phyloP scores from a whole-genome alignment of 2,888 invertebrate species.

The Drosophila monieri region DNA sequence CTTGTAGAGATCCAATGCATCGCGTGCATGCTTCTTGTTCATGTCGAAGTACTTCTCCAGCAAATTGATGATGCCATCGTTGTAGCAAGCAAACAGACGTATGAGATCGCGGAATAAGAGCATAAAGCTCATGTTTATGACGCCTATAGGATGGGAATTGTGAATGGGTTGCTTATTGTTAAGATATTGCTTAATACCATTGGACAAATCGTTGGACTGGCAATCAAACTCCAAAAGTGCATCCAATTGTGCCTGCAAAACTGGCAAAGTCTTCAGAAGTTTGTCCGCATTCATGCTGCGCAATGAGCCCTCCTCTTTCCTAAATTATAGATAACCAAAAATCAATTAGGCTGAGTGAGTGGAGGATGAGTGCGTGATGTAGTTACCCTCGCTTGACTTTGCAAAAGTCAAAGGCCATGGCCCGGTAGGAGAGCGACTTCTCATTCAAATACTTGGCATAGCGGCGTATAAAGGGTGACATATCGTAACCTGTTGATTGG shows the following conservation, averaged over 20 bases:
- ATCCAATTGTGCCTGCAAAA: slow-evolving; percentile 97
- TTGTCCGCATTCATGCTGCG: slow-evolving; percentile 99
- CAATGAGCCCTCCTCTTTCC: slow-evolving; percentile 98
- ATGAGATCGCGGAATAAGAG: slow-evolving; percentile 99
- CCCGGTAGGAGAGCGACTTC: slow-evolving; percentile 98
- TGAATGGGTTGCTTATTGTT: no score
- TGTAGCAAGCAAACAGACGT: slow-evolving; percentile 99
- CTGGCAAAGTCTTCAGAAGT: slow-evolving; percentile 97
- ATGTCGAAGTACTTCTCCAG: slow-evolving; percentile 99
- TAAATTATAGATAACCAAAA: slow-evolving; percentile 81
- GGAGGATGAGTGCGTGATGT: not conserved
- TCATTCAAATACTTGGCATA: slow-evolving; percentile 99
- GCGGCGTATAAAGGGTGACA: slow-evolving; percentile 99
- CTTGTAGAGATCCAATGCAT: slow-evolving; percentile 99
- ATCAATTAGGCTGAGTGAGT: slow-evolving; percentile 21
- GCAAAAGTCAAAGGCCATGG: slow-evolving; percentile 99
- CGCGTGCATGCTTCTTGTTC: slow-evolving; percentile 99
- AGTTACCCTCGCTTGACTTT: slow-evolving; percentile 99
- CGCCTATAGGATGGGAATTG: no score
- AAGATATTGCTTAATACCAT: no score
- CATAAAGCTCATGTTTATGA: slow-evolving; percentile 99
- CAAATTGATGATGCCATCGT: slow-evolving; percentile 99
- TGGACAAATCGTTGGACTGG: slow-evolving; percentile 97
- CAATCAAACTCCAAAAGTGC: slow-evolving; percentile 98
- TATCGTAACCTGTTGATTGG: slow-evolving; percentile 93